Base-by-base conservation (phyloP, 2,888 invertebrate genomes). In the Metellina segmentata region DNA sequence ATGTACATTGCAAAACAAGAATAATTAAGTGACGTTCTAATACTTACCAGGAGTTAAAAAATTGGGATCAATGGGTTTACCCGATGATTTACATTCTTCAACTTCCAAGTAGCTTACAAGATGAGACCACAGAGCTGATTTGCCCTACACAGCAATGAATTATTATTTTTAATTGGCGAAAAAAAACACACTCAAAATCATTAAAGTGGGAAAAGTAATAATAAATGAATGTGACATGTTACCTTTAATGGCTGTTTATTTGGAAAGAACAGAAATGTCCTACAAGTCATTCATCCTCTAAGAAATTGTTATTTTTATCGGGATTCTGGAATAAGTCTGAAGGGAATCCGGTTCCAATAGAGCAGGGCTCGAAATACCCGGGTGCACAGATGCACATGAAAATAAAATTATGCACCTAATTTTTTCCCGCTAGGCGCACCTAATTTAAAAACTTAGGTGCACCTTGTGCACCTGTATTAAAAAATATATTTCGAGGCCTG, bases 51-150 rank as follows among this genome's bases (percentile, higher is more conserved):
- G 96, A 51, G 96, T 96, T 61, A 96, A 95, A 94, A 96, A 96
- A 94, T 96, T 96, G 6, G 96, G 95, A 95, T 96, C 96, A 93
- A 96, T 95, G 5, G 96, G 95, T 94, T 96, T 96, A 93, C 95
- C 95, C 81, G 96, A 95, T 94, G 96, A 96, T 94, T 95, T 96
- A 93, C 96, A 96, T 94, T 97, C 97, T 94, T 97, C 97, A 13
- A 94, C 94, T 93, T 95, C 95, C 88, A 93, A 87, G n/a, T 83
- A 93, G 89, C 95, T 94, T 77, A 94, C 94, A 88, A 99, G 96
- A 95, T 99, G 99, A 92, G 98, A 97, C 99, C 99, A 99, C 7
- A 99, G 96, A 0, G 99, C 98, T 0, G 99, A 99, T 95, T 99
- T 99, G 9, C 99, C 99, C 96, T 96, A 94, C 19, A 49, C 19